Percentiles rank a stretch among this genome's conserved stretches.
These are phyloP conservation scores for Cotesia congregata DNA, from an alignment of 2,888 invertebrate genomes.

Conservation along the genomic window DNA sequence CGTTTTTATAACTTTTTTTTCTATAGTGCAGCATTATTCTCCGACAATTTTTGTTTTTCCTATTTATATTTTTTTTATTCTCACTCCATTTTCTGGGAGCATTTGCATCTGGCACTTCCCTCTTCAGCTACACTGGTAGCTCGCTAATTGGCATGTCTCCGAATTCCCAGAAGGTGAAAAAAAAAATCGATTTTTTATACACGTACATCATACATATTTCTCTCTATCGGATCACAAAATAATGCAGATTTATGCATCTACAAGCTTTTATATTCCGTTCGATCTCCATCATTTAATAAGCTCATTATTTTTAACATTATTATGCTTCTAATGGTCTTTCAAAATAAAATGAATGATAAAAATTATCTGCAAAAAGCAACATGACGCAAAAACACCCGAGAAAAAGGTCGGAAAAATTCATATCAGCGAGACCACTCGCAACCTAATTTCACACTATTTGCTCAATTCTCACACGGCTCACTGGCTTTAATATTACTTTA, in stretches of 20 bases:
- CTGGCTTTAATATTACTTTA: conserved; percentile 18
- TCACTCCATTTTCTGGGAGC: background rate
- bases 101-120: conserved; percentile 11
- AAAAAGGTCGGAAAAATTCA: background rate
- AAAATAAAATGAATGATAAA: no score
- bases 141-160: conserved; percentile 1
- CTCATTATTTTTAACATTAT: background rate
- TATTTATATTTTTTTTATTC: background rate
- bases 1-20: conserved; percentile 11
- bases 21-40: no score
- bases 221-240: background rate
- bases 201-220: background rate
- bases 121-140: background rate
- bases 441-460: conserved; percentile 49
- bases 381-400: background rate
- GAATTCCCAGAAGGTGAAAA: background rate
- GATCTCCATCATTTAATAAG: background rate
- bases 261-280: background rate
- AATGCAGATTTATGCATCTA: background rate
- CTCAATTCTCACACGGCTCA: conserved; percentile 38
- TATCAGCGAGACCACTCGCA: conserved; percentile 42
- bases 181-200: background rate
- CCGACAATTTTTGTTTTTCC: background rate
- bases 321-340: background rate
- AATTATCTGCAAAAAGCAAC: background rate